Base-by-base conservation (phyloP, 2,113 vertebrate genomes). In the Gulo gulo region DNA sequence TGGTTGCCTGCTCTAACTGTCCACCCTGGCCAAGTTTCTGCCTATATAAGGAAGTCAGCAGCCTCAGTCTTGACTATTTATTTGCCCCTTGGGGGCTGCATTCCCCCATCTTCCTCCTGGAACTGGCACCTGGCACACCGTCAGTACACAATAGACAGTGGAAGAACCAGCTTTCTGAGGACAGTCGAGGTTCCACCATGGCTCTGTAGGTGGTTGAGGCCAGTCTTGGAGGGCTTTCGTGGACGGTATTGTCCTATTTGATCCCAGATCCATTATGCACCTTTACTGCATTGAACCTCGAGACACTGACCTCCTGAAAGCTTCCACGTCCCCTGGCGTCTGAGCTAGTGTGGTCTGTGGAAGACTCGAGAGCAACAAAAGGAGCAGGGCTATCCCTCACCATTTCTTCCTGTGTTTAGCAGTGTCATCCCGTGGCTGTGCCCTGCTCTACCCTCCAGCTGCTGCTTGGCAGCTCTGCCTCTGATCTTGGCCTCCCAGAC, bases 361-460 rank as follows among this genome's bases (percentile, higher is more conserved):
- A 29, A 61, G 31, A 61, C 0, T 79, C 47, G n/a, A 24, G 15
- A 88, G 13, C 86, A n/a, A 29, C 2, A 31, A 52, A 71, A 80
- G 39, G 7, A 50, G 21, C 4, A 13, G 1, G 8, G n/a, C 8
- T 21, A 24, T 13, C 23, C 65, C 55, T 55, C 0, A 1, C 1
- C 1, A 4, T 79, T 31, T 42, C 87, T 47, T 81, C 34, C 85
- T 87, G 78, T 14, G 26, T 42, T 65, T 31, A 18, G 26, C 21
- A 31, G 8, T 61, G 23, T 61, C 59, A 26, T 4, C 0, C 24
- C 45, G 3, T 61, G 90, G 8, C 21, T 13, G 1, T 1, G 7
- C 9, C n/a, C 18, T 36, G 23, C 50, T 39, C 81, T 13, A 14
- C 39, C 24, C 24, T 20, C 29, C 34, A 36, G 39, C 10, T 15